Base-by-base conservation (phyloP, 2,888 invertebrate genomes). In the Ennomos fuscantarius region DNA sequence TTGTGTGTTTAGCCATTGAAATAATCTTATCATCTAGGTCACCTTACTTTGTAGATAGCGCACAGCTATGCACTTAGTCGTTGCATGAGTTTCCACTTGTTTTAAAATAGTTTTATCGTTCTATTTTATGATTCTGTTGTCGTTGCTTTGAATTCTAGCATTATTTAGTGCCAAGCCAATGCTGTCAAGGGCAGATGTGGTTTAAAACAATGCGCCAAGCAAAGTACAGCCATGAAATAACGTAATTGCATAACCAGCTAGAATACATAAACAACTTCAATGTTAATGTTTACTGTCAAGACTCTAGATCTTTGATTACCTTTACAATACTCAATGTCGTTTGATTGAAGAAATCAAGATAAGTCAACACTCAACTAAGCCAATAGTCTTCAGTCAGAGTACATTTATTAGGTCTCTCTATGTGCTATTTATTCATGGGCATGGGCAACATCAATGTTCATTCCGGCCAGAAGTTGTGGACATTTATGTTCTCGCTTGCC, bases 21-120 rank as follows among this genome's bases (percentile, higher is more conserved):
- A 81, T 90, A 87, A 90, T 92, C 91, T 91, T 92, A 92, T 91
- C 92, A 91, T 90, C 83, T 91, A 88, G 91, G 91, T 91, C 92
- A 91, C 91, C 89, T 91, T 91, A 89, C 89, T 84, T 83, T 86
- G 86, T 86, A 83, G 88, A 90, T 91, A 87, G 86, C 81, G 78
- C 74, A 82, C 74, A 76, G 76, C 68, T 65, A 66, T 72, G 70
- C 74, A 74, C 65, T 69, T 54, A 49, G 45, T 46, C 49, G 53
- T 42, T 79, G 74, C 73, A 73, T 66, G 70, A 73, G 62, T 64
- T 65, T 61, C 62, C 55, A 69, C 59, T 73, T 58, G 60, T 60
- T 55, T 66, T 66, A 62, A 56, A 62, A 63, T 63, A 58, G 56
- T 47, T 53, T 59, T 54, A 59, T 49, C 44, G 52, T 32, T 52